Percentiles rank a stretch among this genome's conserved stretches.
These are phyloP conservation scores for Pangasius macronema DNA, from an alignment of 2,797 vertebrate species.

Conservation along the genomic window DNA sequence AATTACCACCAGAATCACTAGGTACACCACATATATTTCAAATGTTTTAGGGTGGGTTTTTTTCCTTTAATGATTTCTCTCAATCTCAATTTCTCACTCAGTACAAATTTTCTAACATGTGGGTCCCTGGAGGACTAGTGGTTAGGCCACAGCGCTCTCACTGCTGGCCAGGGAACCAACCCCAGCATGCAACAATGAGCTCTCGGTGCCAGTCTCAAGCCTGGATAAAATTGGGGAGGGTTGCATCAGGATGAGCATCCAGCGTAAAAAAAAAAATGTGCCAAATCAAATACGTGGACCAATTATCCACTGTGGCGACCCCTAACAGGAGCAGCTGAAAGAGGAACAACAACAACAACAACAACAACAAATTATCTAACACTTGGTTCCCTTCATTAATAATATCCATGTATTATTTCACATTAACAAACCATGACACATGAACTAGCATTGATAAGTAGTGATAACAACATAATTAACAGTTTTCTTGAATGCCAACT, in stretches of 20 bases:
- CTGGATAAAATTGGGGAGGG: no score
- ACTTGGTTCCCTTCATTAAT: background rate
- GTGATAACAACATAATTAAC: background rate
- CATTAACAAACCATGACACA: background rate
- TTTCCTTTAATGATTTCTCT: background rate
- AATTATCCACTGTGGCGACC: no score
- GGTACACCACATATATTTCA: background rate
- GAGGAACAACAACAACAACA: no score
- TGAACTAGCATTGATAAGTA: background rate
- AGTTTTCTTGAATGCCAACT: background rate
- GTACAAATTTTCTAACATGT: background rate
- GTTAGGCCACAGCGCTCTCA: no score
- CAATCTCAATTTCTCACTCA: background rate
- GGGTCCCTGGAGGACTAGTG: no score
- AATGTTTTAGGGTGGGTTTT: background rate
- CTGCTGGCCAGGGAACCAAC: no score
- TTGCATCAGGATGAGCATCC: no score
- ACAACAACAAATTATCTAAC: background rate
- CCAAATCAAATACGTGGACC: no score
- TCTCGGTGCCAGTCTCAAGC: no score
- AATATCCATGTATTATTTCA: background rate
- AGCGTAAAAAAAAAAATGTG: no score
- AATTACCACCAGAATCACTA: background rate
- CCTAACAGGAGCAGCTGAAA: no score
- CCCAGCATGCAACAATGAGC: no score